Percentiles rank a stretch among this genome's conserved stretches.
Evolutionary conservation across 2,888 invertebrate species (phyloP).

Genomic region (Pseudococcus longispinus): DNA sequence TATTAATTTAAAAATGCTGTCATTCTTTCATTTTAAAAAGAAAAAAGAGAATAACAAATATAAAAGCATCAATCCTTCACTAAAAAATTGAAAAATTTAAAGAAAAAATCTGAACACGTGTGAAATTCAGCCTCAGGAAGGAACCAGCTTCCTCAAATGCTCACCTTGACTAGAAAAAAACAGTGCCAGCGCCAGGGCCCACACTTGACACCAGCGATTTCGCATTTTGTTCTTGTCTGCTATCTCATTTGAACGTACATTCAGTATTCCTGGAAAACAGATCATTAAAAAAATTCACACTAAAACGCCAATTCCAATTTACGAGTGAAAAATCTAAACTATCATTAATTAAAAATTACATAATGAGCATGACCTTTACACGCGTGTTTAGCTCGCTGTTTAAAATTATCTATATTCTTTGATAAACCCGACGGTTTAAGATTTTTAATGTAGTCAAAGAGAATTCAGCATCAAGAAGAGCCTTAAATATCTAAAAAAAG

Average conservation of each 20-base stretch:
- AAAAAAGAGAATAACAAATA: no score
- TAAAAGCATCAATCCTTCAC: no score
- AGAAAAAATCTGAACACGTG: no score
- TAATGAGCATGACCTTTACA: constrained; percentile 35
- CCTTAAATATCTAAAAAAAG: constrained; percentile 25
- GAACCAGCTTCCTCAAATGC: not conserved
- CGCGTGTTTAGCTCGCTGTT: not conserved
- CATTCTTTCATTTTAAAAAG: no score
- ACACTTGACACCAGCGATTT: not conserved
- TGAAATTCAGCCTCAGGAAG: no score
- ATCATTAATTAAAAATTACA: not conserved
- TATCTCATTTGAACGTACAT: constrained; percentile 18
- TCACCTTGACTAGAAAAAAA: constrained; percentile 34
- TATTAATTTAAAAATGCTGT: no score
- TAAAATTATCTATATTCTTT: constrained; percentile 7
- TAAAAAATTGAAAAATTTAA: no score
- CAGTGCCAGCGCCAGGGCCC: not conserved
- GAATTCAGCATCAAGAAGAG: not conserved
- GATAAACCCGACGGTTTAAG: constrained; percentile 4
- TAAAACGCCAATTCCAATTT: not conserved
- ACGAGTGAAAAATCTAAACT: not conserved
- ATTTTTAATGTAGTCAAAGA: not conserved
- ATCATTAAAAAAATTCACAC: not conserved
- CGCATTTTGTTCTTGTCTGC: not conserved
- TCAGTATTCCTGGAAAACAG: constrained; percentile 12